Conservation (phyloP, 2,113 vertebrate species). For the Arvicanthis niloticus region DNA sequence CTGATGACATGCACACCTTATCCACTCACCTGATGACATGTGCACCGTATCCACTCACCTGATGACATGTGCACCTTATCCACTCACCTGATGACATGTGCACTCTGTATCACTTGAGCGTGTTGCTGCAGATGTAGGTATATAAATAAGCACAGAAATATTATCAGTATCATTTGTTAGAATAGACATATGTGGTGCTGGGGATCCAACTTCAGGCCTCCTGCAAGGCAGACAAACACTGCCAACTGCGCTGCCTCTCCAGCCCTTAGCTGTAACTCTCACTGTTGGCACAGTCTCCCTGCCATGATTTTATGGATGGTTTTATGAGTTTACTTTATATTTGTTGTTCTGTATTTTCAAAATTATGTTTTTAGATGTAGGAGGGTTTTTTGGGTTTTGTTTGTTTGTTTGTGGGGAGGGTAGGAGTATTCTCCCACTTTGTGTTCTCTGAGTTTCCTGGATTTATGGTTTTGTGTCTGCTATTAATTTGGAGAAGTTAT, state of each 20-base stretch:
- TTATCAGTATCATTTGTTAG: neutral
- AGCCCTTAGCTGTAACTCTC: neutral
- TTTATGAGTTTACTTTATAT: neutral
- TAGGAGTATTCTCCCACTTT: neutral
- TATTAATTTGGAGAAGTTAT: neutral
- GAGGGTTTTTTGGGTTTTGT: neutral
- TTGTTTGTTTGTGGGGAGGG: neutral
- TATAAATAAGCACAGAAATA: neutral
- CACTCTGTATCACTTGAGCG: neutral
- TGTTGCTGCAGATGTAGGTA: neutral
- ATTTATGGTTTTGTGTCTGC: neutral
- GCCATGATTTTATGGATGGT: neutral
- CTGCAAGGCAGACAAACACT: neutral
- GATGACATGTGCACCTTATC: too few species aligned
- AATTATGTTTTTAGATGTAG: neutral
- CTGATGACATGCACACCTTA: neutral
- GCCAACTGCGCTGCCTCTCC: too few species aligned
- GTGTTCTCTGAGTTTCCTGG: neutral
- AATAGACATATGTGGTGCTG: neutral
- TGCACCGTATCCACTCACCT: too few species aligned
- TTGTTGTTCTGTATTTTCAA: neutral
- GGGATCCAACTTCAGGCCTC: neutral
- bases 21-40: too few species aligned
- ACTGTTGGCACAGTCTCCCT: neutral
- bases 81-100: too few species aligned